phyloP scores from a whole-genome alignment of 2,113 vertebrate species.

The rabbit (Oryctolagus cuniculus) region DNA sequence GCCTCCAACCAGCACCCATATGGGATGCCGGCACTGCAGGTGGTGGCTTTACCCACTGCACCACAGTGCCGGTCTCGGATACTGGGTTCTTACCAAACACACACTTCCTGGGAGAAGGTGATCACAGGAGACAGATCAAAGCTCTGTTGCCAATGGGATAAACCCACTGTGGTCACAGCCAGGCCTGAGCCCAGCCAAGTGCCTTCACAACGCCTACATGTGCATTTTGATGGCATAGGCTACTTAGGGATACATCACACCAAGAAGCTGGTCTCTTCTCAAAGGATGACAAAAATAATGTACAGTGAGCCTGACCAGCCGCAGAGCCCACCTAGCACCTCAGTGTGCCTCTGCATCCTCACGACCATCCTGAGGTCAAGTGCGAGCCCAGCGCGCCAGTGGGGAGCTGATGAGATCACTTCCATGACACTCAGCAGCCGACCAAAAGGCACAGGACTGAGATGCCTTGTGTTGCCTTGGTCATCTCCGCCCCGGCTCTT shows the following conservation, averaged over 20 bases:
- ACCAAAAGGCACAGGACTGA: not conserved
- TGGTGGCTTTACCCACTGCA: no score
- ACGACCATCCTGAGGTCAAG: not conserved
- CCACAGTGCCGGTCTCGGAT: no score
- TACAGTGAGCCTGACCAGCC: not conserved
- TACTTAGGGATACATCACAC: not conserved
- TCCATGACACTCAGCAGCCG: not conserved
- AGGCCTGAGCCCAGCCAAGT: not conserved
- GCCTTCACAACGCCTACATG: not conserved
- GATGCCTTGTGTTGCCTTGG: not conserved
- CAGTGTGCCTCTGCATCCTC: not conserved
- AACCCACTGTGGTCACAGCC: not conserved
- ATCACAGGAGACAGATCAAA: conserved; percentile 20
- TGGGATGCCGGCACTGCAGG: no score
- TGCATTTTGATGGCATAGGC: not conserved
- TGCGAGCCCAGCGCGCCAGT: not conserved
- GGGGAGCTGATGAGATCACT: not conserved
- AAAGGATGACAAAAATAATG: not conserved
- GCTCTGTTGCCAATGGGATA: not conserved
- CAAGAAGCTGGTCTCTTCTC: not conserved
- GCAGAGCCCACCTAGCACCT: not conserved
- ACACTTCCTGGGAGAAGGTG: not conserved
- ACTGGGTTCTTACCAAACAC: not conserved
- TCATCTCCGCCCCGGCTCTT: not conserved
- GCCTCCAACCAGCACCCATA: no score